Conservation (phyloP, 2,797 vertebrate genomes). For the Sorex maritimensis region DNA sequence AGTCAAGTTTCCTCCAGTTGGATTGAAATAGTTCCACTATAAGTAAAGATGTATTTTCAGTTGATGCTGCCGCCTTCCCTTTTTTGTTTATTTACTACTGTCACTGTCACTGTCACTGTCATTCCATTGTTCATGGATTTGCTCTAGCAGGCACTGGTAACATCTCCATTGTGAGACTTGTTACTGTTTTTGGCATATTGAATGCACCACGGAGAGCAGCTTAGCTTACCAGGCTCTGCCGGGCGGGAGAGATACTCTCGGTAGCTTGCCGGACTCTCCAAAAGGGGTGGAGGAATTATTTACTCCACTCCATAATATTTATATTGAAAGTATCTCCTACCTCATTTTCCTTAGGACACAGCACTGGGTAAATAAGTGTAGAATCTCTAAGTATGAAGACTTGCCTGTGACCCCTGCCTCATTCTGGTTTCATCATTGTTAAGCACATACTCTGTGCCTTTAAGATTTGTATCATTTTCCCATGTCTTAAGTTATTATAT, state of each 20-base stretch:
- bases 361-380: background rate
- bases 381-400: background rate
- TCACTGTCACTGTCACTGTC: too few relatives aligned
- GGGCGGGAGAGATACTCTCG: too few relatives aligned
- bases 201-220: too few relatives aligned
- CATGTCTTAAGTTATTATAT: background rate
- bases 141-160: too few relatives aligned
- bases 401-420: background rate
- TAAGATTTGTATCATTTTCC: background rate
- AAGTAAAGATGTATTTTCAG: background rate
- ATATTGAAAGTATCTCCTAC: background rate
- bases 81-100: background rate
- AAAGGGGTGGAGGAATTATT: background rate
- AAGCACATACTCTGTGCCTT: background rate
- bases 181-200: too few relatives aligned
- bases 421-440: background rate
- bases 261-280: too few relatives aligned
- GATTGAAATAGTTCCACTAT: background rate
- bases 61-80: background rate
- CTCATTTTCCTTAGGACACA: background rate
- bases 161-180: too few relatives aligned
- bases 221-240: too few relatives aligned
- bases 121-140: too few relatives aligned
- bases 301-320: background rate
- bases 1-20: background rate